A percentile compares a stretch with the other conserved stretches of the same genome.
Evolutionary conservation across 2,113 vertebrate genomes (phyloP).

Genomic region (Serinus canaria): DNA sequence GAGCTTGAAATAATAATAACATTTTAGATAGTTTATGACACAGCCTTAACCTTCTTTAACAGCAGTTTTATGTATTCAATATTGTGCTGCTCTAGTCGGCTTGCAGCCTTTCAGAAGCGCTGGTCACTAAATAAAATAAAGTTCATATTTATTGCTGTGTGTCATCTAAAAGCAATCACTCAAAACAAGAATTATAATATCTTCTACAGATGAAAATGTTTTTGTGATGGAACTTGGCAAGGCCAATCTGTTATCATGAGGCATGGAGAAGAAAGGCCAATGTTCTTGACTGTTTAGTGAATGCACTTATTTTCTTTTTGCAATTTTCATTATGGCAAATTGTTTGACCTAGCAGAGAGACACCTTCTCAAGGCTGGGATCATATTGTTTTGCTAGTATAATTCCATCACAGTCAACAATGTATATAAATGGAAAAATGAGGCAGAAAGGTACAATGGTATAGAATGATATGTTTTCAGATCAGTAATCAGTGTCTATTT

Average conservation of each 20-base stretch:
- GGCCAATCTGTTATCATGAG: slow-evolving; percentile 36
- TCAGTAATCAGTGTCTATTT: slow-evolving; percentile 61
- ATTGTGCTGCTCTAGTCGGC: neutral
- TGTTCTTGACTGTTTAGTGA: slow-evolving; percentile 46
- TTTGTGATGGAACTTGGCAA: slow-evolving; percentile 51
- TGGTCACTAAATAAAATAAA: slow-evolving; percentile 61
- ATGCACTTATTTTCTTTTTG: slow-evolving; percentile 40
- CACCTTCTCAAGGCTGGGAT: slow-evolving; percentile 48
- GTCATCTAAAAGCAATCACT: slow-evolving; percentile 64
- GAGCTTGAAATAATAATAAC: slow-evolving; percentile 44
- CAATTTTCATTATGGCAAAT: slow-evolving; percentile 63
- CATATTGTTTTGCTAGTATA: slow-evolving; percentile 53
- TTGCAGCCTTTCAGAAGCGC: slow-evolving; percentile 21
- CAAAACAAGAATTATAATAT: slow-evolving; percentile 61
- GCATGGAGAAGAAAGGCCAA: slow-evolving; percentile 6
- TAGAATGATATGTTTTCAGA: slow-evolving; percentile 41
- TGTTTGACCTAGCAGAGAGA: slow-evolving; percentile 61
- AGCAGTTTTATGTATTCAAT: slow-evolving; percentile 27
- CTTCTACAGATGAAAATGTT: slow-evolving; percentile 55
- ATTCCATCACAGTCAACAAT: slow-evolving; percentile 30
- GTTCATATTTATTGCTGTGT: slow-evolving; percentile 36
- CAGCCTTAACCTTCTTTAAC: slow-evolving; percentile 59
- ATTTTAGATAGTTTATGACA: slow-evolving; percentile 58
- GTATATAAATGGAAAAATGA: slow-evolving; percentile 43
- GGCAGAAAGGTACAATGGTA: slow-evolving; percentile 4